phyloP scores from a whole-genome alignment of 2,888 invertebrate species.

The Drosophila emarginata region DNA sequence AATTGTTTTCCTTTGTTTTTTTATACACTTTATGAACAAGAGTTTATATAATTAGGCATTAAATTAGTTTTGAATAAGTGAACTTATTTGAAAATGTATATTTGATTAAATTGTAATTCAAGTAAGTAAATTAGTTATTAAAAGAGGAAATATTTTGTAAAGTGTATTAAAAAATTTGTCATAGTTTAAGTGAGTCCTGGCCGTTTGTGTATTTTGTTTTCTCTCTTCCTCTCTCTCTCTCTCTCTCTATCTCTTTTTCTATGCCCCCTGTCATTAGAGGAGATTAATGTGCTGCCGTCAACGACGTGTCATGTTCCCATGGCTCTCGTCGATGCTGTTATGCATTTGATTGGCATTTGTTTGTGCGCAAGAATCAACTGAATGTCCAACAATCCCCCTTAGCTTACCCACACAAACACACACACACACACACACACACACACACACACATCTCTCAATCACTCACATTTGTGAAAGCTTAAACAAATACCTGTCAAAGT shows the following conservation, averaged over 20 bases:
- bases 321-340: constrained; percentile 42
- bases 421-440: no score
- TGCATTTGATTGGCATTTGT: constrained; percentile 66
- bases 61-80: no score
- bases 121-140: not conserved
- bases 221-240: constrained; percentile 8
- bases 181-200: no score
- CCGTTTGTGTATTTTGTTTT: not conserved
- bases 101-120: not conserved
- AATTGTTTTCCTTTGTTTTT: not conserved
- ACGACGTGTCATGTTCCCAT: constrained; percentile 50
- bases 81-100: no score
- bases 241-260: constrained; percentile 1
- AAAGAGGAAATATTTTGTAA: not conserved
- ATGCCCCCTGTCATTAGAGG: constrained; percentile 54
- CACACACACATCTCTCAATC: not conserved
- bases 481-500: constrained; percentile 49
- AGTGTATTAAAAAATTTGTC: not conserved
- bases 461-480: constrained; percentile 9
- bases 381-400: not conserved
- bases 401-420: no score
- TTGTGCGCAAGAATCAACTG: constrained; percentile 48
- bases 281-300: constrained; percentile 67
- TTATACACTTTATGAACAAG: not conserved
- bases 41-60: not conserved